Evolutionary conservation across 2,113 vertebrate species (phyloP).

Genomic region (Muntiacus reevesi): DNA sequence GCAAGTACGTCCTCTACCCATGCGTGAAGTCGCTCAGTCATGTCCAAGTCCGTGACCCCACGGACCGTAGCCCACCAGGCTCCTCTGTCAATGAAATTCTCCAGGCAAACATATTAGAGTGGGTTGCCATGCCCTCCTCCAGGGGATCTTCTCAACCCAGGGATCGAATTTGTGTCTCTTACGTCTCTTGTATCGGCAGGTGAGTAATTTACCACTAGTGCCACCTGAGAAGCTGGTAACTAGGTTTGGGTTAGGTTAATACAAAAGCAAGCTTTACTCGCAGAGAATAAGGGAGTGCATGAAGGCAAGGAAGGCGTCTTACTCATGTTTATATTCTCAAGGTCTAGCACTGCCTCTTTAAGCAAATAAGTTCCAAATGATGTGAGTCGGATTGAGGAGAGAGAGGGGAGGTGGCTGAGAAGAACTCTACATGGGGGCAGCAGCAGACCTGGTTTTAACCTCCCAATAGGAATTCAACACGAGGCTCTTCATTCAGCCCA

Average conservation of each 20-base stretch:
- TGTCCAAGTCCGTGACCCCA: rapidly evolving
- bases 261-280: not conserved
- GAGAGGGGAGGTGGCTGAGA: not conserved
- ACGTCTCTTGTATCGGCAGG: not conserved
- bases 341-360: not conserved
- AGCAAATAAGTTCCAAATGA: not conserved
- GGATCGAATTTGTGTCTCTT: not conserved
- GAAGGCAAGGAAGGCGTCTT: not conserved
- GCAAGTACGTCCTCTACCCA: not conserved
- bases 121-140: not conserved
- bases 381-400: rapidly evolving
- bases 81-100: not conserved
- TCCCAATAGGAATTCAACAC: rapidly evolving
- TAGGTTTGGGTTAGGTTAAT: not conserved
- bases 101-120: not conserved
- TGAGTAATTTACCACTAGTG: not conserved
- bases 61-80: not conserved
- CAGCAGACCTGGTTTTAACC: not conserved
- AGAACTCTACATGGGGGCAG: not conserved
- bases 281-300: not conserved
- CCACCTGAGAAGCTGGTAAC: not conserved
- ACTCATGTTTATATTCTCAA: not conserved
- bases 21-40: not conserved
- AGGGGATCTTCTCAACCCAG: not conserved
- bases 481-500: not conserved